Conservation (phyloP, 2,888 invertebrate genomes). For the Helicoverpa assulta region DNA sequence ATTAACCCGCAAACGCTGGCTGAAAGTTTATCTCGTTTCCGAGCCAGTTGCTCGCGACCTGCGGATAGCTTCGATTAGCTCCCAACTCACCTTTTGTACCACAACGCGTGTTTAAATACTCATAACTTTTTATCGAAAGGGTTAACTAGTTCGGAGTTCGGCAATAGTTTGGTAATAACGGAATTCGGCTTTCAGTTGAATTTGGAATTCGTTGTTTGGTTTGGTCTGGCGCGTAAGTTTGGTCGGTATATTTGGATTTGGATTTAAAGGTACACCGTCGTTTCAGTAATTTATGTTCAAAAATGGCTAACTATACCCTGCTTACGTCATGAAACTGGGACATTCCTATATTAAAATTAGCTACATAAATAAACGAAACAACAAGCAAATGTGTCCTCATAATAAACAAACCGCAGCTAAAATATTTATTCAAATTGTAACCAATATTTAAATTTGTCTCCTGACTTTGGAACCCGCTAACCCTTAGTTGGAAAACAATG, state of each 20-base stretch:
- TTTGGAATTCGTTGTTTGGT: background rate
- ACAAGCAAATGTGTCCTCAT: constrained; percentile 42
- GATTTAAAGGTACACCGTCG: background rate
- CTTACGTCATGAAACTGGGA: constrained; percentile 13
- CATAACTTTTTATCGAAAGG: constrained; percentile 44
- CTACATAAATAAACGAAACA: constrained; percentile 29
- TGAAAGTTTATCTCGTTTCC: constrained; percentile 81
- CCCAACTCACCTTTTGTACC: constrained; percentile 48
- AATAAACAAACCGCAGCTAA: constrained; percentile 44
- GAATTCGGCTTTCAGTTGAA: background rate
- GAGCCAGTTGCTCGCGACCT: constrained; percentile 65
- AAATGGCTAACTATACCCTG: background rate
- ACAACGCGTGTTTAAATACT: constrained; percentile 54
- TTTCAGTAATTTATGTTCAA: constrained; percentile 19
- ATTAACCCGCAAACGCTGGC: constrained; percentile 71
- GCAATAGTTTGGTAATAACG: background rate
- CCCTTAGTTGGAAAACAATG: constrained; percentile 67
- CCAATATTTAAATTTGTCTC: constrained; percentile 62
- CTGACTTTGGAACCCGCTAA: constrained; percentile 63
- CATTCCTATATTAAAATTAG: constrained; percentile 34
- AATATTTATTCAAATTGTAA: constrained; percentile 59
- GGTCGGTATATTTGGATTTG: background rate
- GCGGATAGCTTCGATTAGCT: constrained; percentile 70
- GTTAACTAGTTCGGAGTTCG: constrained; percentile 11
- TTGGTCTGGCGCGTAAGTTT: background rate